phyloP scores from a whole-genome alignment of 2,113 vertebrate genomes.

The Pluvianellus socialis region DNA sequence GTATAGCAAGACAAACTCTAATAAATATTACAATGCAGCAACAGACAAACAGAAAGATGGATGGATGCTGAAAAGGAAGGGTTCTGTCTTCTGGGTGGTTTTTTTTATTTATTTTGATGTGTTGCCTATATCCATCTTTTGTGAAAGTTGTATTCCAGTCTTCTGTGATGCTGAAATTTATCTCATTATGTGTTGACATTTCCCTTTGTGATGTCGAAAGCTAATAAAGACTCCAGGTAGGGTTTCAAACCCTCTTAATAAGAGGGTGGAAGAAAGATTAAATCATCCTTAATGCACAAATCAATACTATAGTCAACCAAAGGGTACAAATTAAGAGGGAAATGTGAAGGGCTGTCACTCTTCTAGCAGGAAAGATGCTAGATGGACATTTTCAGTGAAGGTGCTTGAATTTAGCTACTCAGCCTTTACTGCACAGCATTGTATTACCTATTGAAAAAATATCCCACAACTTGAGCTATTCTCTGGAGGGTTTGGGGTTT shows the following conservation, averaged over 20 bases:
- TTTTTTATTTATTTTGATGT: background rate
- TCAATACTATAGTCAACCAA: constrained; percentile 35
- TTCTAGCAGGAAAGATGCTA: background rate
- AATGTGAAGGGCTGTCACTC: constrained; percentile 26
- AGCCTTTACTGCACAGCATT: background rate
- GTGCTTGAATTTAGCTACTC: background rate
- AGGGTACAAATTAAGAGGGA: constrained; percentile 34
- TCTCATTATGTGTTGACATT: constrained; percentile 33
- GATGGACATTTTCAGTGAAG: background rate
- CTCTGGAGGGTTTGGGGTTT: background rate
- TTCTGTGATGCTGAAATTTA: constrained; percentile 17
- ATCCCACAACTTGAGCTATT: background rate
- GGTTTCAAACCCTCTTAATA: constrained; percentile 18
- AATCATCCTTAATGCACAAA: constrained; percentile 53
- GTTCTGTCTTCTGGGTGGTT: background rate
- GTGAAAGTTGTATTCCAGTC: background rate
- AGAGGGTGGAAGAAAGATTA: constrained; percentile 45
- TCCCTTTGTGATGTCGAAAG: constrained; percentile 45
- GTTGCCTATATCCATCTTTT: background rate
- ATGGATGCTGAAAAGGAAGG: constrained; percentile 16
- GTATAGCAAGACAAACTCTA: constrained; percentile 60
- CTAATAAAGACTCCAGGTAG: constrained; percentile 51
- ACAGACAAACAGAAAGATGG: constrained; percentile 49
- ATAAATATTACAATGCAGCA: constrained; percentile 63
- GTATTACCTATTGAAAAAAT: background rate